Evolutionary conservation across 1,140 invertebrate genomes (phyloP), one percentile per base, ranked within the genome.

Genomic region (Drosophila takahashii): DNA sequence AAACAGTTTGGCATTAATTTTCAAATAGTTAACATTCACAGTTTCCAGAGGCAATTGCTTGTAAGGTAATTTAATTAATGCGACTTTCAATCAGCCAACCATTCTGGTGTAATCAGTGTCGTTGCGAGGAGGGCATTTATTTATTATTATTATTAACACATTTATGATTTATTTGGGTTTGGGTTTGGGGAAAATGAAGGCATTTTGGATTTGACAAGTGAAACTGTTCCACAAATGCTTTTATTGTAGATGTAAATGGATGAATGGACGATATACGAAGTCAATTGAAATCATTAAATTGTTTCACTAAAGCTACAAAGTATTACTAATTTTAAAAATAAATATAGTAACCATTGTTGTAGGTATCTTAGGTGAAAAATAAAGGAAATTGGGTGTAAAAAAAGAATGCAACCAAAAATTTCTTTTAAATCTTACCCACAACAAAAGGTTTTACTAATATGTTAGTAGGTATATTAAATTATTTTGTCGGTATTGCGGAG

Each of bases 1-100:
- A 50, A 50, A 27, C 47, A n/a, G 15, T 27, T 27, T 11, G n/a
- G 26, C 57, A 48, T 73, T 53, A 32, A 54, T 62, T 61, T 74
- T 34, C 18, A 39, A 67, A 71, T 57, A 71, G 51, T 71, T 71
- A 27, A 48, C 44, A 57, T 57, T 70, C 15, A 70, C 34, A 57
- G 32, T 47, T 71, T 36, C 64, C 64, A 18, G 29, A 15, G 34
- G 26, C 65, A 71, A 71, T 71, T 45, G 65, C 67, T 41, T 54
- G 51, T 70, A n/a, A 70, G 50, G 53, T 71, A 71, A 71, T 71
- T 70, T 36, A 71, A 71, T 71, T 70, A 48, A 71, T 71, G 67
- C 34, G 15, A 70, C 27, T 47, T 48, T 22, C 42, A 48, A 57
- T 70, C 50, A 41, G 64, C 13, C 29, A 42, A n/a, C 18, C 58